These are phyloP conservation scores for Hirtodrosophila cameraria DNA, from an alignment of 2,888 invertebrate genomes.

Conservation along the genomic window DNA sequence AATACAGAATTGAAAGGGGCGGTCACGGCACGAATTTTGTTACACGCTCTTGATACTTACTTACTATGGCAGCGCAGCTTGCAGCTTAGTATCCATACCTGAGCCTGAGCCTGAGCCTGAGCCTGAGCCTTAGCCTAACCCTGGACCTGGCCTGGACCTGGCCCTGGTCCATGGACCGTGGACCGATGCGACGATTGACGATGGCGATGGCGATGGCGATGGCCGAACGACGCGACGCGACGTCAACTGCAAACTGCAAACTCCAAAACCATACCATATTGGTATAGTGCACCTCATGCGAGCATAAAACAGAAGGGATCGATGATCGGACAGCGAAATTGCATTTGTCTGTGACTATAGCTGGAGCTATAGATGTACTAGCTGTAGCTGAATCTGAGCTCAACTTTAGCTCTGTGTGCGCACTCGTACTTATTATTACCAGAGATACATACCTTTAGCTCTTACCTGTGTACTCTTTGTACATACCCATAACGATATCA, in stretches of 20 bases:
- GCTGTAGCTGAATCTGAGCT: too few relatives aligned
- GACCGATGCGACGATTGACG: conserved; percentile 44
- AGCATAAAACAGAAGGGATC: conserved; percentile 64
- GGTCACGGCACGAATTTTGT: conserved; percentile 79
- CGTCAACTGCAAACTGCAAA: conserved; percentile 49
- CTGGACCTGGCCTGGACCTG: conserved; percentile 1
- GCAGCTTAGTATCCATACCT: conserved; percentile 30
- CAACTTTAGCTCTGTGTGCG: too few relatives aligned
- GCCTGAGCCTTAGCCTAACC: not conserved
- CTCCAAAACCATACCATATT: conserved; percentile 50
- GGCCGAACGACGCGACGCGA: too few relatives aligned
- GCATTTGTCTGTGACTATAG: conserved; percentile 53
- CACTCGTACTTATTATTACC: conserved; percentile 53
- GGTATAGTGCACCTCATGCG: conserved; percentile 62
- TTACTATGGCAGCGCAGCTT: conserved; percentile 51
- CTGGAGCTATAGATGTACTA: conserved; percentile 1
- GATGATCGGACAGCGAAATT: conserved; percentile 72
- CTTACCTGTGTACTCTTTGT: not conserved
- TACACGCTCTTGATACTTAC: conserved; percentile 65
- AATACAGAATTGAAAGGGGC: conserved; percentile 81
- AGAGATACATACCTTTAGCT: conserved; percentile 16
- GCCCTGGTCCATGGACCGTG: conserved; percentile 7
- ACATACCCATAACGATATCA: conserved; percentile 59
- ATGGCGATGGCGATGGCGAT: conserved; percentile 37
- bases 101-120: conserved; percentile 4